Conservation (phyloP, 2,113 vertebrate species). For the Asarcornis scutulata region DNA sequence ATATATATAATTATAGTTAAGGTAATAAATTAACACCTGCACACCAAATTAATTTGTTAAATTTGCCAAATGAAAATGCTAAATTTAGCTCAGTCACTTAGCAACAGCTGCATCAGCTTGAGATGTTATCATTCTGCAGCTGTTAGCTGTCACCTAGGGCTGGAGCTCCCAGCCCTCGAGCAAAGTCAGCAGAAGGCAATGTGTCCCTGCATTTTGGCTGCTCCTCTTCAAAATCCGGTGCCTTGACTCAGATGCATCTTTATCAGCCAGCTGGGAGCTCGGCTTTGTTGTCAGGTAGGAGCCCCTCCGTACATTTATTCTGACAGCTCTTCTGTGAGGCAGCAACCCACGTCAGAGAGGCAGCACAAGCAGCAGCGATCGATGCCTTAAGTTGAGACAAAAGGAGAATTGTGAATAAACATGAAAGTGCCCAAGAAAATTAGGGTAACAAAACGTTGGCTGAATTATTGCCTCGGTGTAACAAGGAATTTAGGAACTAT, state of each 20-base stretch:
- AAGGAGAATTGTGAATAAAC: not conserved
- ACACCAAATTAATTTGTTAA: not conserved
- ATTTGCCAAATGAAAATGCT: conserved; percentile 26
- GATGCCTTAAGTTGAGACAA: accelerated
- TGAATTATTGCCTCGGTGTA: not conserved
- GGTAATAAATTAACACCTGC: conserved; percentile 18
- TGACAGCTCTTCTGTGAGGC: not conserved
- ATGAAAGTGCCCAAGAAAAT: not conserved
- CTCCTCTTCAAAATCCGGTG: not conserved
- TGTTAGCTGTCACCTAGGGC: not conserved
- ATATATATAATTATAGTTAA: not conserved
- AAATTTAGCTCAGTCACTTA: conserved; percentile 48
- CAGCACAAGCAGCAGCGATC: not conserved
- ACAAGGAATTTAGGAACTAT: not conserved
- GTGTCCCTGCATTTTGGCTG: not conserved
- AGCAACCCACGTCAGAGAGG: not conserved
- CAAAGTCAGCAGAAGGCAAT: not conserved
- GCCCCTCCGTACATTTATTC: not conserved
- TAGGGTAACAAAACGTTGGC: not conserved
- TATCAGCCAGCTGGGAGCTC: not conserved
- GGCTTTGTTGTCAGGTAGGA: not conserved
- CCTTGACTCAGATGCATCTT: not conserved
- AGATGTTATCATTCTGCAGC: not conserved
- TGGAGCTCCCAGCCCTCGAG: not conserved
- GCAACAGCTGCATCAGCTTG: conserved; percentile 54